Percentiles rank a stretch among this genome's conserved stretches.
Evolutionary conservation across 2,113 vertebrate species (phyloP).

Genomic region (Rafetus swinhoei): DNA sequence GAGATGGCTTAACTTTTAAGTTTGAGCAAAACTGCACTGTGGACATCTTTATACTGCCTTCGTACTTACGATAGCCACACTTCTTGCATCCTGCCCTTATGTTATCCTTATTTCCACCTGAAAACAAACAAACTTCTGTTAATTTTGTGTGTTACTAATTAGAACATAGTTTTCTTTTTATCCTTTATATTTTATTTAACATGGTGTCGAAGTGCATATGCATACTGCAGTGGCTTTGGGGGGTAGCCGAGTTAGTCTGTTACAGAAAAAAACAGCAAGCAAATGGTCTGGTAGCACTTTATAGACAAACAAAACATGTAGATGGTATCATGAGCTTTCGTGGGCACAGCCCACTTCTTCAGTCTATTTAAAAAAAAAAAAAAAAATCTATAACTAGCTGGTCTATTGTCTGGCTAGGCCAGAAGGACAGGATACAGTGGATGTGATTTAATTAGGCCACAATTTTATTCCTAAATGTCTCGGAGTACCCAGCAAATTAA

Average conservation of each 20-base stretch:
- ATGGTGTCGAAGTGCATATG: not conserved
- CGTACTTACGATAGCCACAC: constrained; percentile 97
- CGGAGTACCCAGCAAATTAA: not conserved
- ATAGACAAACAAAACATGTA: too few species aligned
- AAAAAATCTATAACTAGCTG: not conserved
- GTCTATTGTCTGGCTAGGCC: not conserved
- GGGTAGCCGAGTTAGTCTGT: too few species aligned
- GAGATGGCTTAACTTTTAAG: not conserved
- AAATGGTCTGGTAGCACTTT: too few species aligned
- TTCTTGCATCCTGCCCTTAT: constrained; percentile 98
- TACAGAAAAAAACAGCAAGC: too few species aligned
- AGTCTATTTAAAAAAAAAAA: not conserved
- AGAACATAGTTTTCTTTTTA: not conserved
- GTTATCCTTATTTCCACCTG: constrained; percentile 97
- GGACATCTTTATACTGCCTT: not conserved
- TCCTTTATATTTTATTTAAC: not conserved
- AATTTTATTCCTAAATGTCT: not conserved
- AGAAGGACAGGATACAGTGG: not conserved
- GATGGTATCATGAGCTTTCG: too few species aligned
- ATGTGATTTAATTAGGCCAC: not conserved
- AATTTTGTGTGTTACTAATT: not conserved
- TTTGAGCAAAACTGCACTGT: not conserved
- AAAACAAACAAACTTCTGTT: constrained; percentile 26
- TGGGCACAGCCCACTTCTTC: too few species aligned
- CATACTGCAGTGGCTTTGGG: not conserved